Evolutionary conservation across 2,888 invertebrate species (phyloP).

Genomic region (Ormyrus pomaceus): DNA sequence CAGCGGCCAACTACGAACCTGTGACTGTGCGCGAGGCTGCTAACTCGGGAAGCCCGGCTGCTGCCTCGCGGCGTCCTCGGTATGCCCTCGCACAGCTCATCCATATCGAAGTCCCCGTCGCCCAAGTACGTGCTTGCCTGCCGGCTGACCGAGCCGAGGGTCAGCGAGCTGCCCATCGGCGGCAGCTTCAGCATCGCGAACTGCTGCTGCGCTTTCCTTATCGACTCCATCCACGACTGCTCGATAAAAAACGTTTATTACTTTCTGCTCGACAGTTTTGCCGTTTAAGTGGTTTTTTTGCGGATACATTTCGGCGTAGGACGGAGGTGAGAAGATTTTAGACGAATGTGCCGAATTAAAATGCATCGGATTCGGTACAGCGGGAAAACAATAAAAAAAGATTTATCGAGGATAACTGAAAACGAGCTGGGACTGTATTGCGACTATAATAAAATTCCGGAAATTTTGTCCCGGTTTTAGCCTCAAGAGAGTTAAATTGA

Average conservation of each 20-base stretch:
- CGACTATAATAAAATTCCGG: too few relatives aligned
- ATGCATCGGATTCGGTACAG: too few relatives aligned
- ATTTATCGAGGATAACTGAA: too few relatives aligned
- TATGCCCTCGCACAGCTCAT: constrained; percentile 68
- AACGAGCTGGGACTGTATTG: too few relatives aligned
- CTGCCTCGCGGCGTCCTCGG: constrained; percentile 75
- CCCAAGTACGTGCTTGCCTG: constrained; percentile 71
- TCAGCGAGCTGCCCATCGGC: constrained; percentile 64
- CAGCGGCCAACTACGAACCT: constrained; percentile 74
- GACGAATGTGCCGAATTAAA: too few relatives aligned
- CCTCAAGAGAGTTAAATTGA: too few relatives aligned
- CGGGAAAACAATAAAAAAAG: too few relatives aligned
- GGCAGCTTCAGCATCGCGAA: constrained; percentile 69
- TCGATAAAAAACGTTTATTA: not conserved
- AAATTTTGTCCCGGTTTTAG: too few relatives aligned
- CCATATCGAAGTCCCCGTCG: constrained; percentile 71
- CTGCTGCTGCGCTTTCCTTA: constrained; percentile 73
- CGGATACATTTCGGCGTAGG: too few relatives aligned
- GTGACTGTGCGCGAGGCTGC: constrained; percentile 85
- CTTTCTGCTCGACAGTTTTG: too few relatives aligned
- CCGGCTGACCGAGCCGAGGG: constrained; percentile 66
- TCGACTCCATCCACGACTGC: constrained; percentile 73
- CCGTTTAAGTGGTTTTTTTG: too few relatives aligned
- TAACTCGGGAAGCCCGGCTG: constrained; percentile 81
- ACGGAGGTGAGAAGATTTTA: too few relatives aligned